Conservation (phyloP, 2,113 vertebrate species). For the pig (Sus scrofa) region DNA sequence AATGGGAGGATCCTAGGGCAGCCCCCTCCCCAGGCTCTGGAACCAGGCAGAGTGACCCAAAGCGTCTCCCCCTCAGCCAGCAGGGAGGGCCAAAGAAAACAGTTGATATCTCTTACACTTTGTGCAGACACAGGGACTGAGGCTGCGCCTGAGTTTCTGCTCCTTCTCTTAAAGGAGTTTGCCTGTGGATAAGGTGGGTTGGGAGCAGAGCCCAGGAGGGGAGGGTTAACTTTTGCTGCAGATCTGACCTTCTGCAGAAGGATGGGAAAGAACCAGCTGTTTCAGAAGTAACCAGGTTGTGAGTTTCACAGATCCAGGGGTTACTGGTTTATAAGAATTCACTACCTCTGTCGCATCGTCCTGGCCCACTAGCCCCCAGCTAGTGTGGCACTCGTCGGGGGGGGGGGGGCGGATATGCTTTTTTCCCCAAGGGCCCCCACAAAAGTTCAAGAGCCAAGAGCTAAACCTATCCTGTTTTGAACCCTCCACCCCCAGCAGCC, state of each 20-base stretch:
- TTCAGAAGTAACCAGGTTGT: background rate
- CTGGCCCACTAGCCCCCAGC: background rate
- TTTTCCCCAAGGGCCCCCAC: background rate
- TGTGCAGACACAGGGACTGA: background rate
- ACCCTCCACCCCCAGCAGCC: background rate
- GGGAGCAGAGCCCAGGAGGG: background rate
- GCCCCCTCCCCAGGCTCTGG: background rate
- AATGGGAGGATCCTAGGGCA: too few relatives aligned
- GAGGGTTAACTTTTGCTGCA: background rate
- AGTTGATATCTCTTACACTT: background rate
- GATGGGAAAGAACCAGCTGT: background rate
- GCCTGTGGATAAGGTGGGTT: background rate
- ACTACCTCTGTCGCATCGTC: background rate
- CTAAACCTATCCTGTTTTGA: background rate
- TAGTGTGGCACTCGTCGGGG: background rate
- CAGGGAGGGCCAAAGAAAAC: background rate
- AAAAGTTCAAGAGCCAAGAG: background rate
- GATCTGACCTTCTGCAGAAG: background rate
- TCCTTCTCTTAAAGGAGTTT: conserved; percentile 27
- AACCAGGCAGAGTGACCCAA: background rate
- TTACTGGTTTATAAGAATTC: background rate
- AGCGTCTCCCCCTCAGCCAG: background rate
- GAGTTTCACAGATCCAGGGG: background rate
- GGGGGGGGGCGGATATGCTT: background rate
- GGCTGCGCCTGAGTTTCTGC: background rate